Evolutionary conservation across 2,888 invertebrate genomes (phyloP).

Genomic region (Trichopria drosophilae): DNA sequence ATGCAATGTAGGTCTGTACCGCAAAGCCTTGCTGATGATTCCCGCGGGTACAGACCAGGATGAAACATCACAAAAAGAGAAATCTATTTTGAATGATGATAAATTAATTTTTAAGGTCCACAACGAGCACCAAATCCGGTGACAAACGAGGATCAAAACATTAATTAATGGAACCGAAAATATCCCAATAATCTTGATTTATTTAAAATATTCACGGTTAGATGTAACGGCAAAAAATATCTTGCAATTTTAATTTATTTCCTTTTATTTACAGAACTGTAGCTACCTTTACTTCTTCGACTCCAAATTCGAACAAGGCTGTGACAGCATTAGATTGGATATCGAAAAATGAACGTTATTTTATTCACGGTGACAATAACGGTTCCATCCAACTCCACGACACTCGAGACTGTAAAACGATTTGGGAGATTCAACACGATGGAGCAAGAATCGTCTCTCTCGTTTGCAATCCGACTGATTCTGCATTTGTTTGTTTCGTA

Average conservation of each 20-base stretch:
- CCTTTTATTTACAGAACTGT: constrained; percentile 54
- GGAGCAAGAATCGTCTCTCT: constrained; percentile 59
- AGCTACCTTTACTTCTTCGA: constrained; percentile 62
- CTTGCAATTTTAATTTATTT: background rate
- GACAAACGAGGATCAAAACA: no score
- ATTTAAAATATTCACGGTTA: no score
- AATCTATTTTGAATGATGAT: no score
- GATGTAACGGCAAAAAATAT: no score
- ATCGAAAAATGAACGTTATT: constrained; percentile 63
- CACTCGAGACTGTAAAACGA: constrained; percentile 63
- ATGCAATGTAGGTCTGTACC: no score
- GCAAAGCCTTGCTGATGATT: no score
- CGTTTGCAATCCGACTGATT: constrained; percentile 61
- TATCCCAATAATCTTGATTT: no score
- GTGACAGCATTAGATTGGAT: constrained; percentile 66
- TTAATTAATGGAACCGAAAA: no score
- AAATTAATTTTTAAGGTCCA: no score
- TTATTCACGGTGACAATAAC: constrained; percentile 63
- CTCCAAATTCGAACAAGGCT: constrained; percentile 56
- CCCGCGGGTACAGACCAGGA: no score
- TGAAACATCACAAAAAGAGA: no score
- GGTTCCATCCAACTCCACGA: constrained; percentile 65
- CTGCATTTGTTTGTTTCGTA: constrained; percentile 58
- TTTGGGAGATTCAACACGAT: constrained; percentile 62
- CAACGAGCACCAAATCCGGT: no score